These are phyloP conservation scores for Phalacrocorax aristotelis DNA, from an alignment of 2,113 vertebrate genomes.

Conservation along the genomic window DNA sequence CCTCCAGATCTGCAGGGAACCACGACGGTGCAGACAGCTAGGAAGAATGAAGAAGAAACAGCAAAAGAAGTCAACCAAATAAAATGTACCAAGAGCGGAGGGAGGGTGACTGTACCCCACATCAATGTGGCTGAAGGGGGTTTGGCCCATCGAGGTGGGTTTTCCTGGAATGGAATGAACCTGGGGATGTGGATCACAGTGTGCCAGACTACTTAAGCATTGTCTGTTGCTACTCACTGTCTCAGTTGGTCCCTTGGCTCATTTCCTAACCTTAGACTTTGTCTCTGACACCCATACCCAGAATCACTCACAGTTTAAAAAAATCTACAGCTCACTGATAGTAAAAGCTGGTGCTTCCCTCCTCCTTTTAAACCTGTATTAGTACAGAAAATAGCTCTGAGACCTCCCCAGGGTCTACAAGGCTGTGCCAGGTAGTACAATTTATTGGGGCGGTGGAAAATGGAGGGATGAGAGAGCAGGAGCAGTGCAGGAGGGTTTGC, in stretches of 20 bases:
- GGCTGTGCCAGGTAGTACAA: neutral
- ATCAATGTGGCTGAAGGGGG: neutral
- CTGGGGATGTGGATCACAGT: neutral
- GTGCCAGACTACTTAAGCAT: neutral
- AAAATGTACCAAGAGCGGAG: fast-evolving
- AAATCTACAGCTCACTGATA: neutral
- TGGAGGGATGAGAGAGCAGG: neutral
- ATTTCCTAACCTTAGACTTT: neutral
- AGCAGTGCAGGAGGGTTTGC: neutral
- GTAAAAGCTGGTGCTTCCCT: neutral
- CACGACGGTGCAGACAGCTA: too few species aligned
- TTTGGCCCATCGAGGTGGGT: neutral
- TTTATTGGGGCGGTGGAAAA: neutral
- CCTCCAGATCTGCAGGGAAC: neutral
- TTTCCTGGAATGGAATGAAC: neutral
- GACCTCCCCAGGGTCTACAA: neutral
- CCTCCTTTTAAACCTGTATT: neutral
- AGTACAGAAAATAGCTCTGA: neutral
- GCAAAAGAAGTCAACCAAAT: neutral
- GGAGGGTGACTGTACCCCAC: neutral
- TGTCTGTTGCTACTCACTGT: neutral
- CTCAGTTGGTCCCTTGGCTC: neutral
- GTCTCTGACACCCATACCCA: neutral
- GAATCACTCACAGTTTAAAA: neutral
- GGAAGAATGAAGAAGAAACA: neutral